Percentiles rank a stretch among this genome's conserved stretches.
Conservation (phyloP, 2,113 vertebrate genomes). For the Axis porcinus region DNA sequence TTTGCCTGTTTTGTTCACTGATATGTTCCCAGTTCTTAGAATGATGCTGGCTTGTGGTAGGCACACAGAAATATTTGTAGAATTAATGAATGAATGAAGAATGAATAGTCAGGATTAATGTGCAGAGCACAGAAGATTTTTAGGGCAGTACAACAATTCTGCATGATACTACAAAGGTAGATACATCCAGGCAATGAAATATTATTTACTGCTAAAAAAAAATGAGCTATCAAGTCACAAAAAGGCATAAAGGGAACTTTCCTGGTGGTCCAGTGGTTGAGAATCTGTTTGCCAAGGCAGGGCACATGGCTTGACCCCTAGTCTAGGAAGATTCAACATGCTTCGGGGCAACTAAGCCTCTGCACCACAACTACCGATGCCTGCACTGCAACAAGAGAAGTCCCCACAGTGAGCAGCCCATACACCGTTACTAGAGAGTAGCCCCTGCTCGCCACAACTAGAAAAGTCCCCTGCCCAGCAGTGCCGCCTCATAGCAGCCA, state of each 20-base stretch:
- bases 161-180: neutral
- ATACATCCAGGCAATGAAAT: neutral
- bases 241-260: neutral
- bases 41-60: neutral
- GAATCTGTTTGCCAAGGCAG: neutral
- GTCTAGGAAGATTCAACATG: neutral
- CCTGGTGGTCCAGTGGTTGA: neutral
- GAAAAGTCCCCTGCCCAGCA: neutral
- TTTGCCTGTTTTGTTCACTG: neutral
- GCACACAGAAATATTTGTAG: neutral
- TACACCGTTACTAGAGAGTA: neutral
- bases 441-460: neutral
- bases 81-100: neutral
- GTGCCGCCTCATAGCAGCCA: neutral
- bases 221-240: neutral
- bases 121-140: neutral
- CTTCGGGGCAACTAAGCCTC: neutral
- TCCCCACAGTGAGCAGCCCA: neutral
- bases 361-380: neutral
- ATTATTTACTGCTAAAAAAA: neutral
- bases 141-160: neutral
- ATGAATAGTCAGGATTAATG: neutral
- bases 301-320: neutral
- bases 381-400: neutral
- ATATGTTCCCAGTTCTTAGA: neutral